Base-by-base conservation (phyloP, 2,888 invertebrate genomes). In the Cataglyphis albicans region DNA sequence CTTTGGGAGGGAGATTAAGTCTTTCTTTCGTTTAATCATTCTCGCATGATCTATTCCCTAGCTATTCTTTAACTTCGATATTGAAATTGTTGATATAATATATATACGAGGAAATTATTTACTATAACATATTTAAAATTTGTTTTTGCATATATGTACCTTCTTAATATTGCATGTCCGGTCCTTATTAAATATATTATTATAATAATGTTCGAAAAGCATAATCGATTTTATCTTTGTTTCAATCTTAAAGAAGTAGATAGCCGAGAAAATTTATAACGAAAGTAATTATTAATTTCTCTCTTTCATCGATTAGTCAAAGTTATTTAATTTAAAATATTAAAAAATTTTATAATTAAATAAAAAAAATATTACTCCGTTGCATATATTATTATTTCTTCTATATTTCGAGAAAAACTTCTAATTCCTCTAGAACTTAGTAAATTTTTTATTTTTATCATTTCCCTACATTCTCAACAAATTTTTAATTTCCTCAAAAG, bases 1-100 rank as follows among this genome's bases (percentile, higher is more conserved):
- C 83, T 85, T 83, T 64, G 64, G 75, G 64, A 75, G 12, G 87
- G 85, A 85, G 84, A 87, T 88, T 88, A 87, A 87, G 87, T 83
- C 78, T 84, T 86, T 87, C 87, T 85, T 85, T 87, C 85, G 72
- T 87, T 85, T 87, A 85, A 87, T 87, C 57, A 65, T 59, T 32
- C 18, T 12, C 52, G 18, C 35, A 55, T 41, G 57, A 57, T 57
- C 32, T 29, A 5, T 65, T 48, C n/a, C 5, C 7, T 25, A 1
- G 12, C 12, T 38, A 12, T 29, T 29, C 32, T 61, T 55, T 57
- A 67, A 76, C 57, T 41, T 55, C 3, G 29, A 41, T 64, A 41
- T 29, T 32, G 64, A 21, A 64, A 75, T 35, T 73, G n/a, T 75
- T 35, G 35, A 38, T 38, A 48, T n/a, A 52, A 52, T n/a, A 52